phyloP scores from a whole-genome alignment of 2,888 invertebrate species.

The Papilio protenor region DNA sequence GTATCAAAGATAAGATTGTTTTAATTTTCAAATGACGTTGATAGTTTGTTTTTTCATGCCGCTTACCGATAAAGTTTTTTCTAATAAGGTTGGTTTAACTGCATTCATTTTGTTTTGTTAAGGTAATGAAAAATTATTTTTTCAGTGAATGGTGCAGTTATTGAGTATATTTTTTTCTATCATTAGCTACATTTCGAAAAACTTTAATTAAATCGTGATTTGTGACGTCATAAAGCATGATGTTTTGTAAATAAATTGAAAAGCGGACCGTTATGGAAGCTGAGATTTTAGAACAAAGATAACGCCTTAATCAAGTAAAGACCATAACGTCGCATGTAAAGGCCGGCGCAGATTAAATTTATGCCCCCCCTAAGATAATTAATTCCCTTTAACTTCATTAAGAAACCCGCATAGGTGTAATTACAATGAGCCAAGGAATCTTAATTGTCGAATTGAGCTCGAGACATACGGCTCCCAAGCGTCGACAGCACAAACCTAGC shows the following conservation, averaged over 20 bases:
- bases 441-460: conserved; percentile 81
- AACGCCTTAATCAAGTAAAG: conserved; percentile 52
- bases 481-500: conserved; percentile 14
- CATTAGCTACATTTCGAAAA: neutral
- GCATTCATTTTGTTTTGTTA: conserved; percentile 55
- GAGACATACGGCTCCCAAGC: conserved; percentile 55
- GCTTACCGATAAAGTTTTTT: conserved; percentile 78
- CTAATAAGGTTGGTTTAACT: conserved; percentile 67
- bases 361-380: conserved; percentile 80
- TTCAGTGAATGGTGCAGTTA: conserved; percentile 32
- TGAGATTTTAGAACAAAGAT: conserved; percentile 52
- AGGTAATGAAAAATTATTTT: conserved; percentile 48
- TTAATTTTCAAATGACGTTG: conserved; percentile 37
- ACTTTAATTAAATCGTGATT: neutral
- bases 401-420: conserved; percentile 84
- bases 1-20: conserved; percentile 29
- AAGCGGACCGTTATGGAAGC: conserved; percentile 43
- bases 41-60: conserved; percentile 51
- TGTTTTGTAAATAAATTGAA: conserved; percentile 10
- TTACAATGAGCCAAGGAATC: conserved; percentile 83
- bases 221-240: neutral
- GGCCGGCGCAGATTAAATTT: conserved; percentile 80
- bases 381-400: conserved; percentile 84
- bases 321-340: conserved; percentile 72
- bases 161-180: conserved; percentile 23